Evolutionary conservation across 2,888 invertebrate species (phyloP), one percentile per base, ranked within the genome.

Genomic region (Rotaria socialis): DNA sequence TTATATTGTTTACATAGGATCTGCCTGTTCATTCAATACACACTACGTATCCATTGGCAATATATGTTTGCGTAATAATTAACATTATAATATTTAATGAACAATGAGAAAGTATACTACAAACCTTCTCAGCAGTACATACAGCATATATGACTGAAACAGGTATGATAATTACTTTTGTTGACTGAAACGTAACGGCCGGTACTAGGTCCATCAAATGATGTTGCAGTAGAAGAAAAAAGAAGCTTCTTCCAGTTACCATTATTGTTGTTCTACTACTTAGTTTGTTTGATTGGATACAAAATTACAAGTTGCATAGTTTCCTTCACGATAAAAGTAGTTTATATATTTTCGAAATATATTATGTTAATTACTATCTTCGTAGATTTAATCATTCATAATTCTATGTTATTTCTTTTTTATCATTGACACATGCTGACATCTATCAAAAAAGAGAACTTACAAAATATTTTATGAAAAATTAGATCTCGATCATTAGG

Each of bases 221-320:
- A 67, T 27, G 35, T 67, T 14, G 14, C 7, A 35, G 67, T 41
- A 67, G n/a, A 67, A 67, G 67, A 67, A 67, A 41, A 27, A 67
- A 67, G 67, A 35, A 67, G 35, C 3, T 27, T 67, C 67, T 67
- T 16, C 35, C 35, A 41, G 67, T 41, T 67, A 67, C 67, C 67
- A 67, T 67, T 67, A 67, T 67, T 67, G 67, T 67, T 67, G 67
- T 67, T 67, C 16, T 67, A 67, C 19, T 27, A 19, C 67, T 67
- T 67, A 67, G 67, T 67, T 67, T 67, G 67, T 67, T 67, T 67
- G 67, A 67, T 67, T 67, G 67, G 67, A 67, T 67, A 67, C 67
- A 35, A 35, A 6, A 35, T 35, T 35, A 19, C 14, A 67, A 67
- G 35, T 35, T 67, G 67, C 35, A 1, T 41, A 16, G n/a, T 19